Percentiles rank a stretch among this genome's conserved stretches.
Evolutionary conservation across 2,113 vertebrate species (phyloP).

Genomic region (Brachyhypopomus gauderio): DNA sequence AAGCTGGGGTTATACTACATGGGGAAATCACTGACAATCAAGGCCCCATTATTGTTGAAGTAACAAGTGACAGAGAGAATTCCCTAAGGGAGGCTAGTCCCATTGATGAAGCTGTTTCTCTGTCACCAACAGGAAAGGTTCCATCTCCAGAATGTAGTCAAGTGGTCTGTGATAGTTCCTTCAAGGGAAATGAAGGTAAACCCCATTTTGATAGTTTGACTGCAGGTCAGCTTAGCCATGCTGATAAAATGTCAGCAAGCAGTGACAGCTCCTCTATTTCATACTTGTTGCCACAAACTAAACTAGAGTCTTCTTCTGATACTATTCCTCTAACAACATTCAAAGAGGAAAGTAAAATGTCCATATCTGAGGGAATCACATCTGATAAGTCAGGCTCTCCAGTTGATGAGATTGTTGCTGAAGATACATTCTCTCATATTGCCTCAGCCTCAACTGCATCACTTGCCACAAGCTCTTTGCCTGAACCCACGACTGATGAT

Average conservation of each 20-base stretch:
- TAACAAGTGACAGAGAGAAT: constrained; percentile 85
- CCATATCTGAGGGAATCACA: constrained; percentile 94
- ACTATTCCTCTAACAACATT: constrained; percentile 77
- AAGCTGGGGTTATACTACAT: constrained; percentile 73
- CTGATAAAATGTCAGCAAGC: constrained; percentile 68
- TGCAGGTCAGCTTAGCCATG: constrained; percentile 62
- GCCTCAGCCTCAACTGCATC: constrained; percentile 95
- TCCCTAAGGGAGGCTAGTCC: constrained; percentile 81
- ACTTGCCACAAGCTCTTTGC: constrained; percentile 92
- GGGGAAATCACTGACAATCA: constrained; percentile 68
- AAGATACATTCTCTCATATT: constrained; percentile 94
- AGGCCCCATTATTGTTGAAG: constrained; percentile 83
- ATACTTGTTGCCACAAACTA: constrained; percentile 59
- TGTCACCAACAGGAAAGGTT: constrained; percentile 80
- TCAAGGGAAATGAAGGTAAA: constrained; percentile 70
- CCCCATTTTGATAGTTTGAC: constrained; percentile 57
- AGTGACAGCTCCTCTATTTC: constrained; percentile 69
- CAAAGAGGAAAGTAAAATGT: constrained; percentile 98
- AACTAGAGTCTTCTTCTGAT: constrained; percentile 76
- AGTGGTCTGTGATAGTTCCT: constrained; percentile 74
- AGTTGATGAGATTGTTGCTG: constrained; percentile 89
- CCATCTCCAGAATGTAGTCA: constrained; percentile 79
- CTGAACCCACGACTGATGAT: constrained; percentile 91
- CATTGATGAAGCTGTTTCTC: constrained; percentile 83
- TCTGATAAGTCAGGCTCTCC: constrained; percentile 95